A percentile compares a stretch with the other conserved stretches of the same genome.
Conservation (phyloP, 2,113 vertebrate species). For the Coracopsis vasa region DNA sequence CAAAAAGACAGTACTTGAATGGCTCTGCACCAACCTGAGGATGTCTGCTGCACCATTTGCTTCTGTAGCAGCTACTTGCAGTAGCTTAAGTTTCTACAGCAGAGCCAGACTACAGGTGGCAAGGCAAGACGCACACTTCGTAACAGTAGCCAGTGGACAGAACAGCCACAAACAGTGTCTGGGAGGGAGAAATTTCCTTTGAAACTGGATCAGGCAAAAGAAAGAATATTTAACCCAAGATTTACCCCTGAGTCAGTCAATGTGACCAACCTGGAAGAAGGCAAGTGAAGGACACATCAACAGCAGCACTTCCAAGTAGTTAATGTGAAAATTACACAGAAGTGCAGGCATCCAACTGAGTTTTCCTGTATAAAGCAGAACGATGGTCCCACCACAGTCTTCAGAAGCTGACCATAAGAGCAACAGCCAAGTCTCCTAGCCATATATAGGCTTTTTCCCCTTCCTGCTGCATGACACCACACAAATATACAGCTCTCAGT, state of each 20-base stretch:
- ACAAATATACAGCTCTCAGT: neutral
- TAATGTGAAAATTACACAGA: neutral
- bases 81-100: neutral
- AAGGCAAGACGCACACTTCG: neutral
- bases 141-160: neutral
- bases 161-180: neutral
- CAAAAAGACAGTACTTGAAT: neutral
- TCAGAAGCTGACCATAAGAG: neutral
- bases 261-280: neutral
- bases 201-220: neutral
- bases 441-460: neutral
- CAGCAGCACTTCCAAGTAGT: neutral
- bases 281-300: neutral
- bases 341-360: neutral
- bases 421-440: neutral
- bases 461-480: neutral
- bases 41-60: neutral
- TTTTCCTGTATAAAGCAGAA: neutral
- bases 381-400: neutral
- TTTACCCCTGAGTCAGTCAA: neutral
- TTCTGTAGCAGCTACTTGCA: neutral
- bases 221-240: neutral
- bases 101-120: neutral
- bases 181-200: neutral
- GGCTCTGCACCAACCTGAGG: neutral